phyloP scores from a whole-genome alignment of 2,113 vertebrate species.

The Amblyornis subalaris region DNA sequence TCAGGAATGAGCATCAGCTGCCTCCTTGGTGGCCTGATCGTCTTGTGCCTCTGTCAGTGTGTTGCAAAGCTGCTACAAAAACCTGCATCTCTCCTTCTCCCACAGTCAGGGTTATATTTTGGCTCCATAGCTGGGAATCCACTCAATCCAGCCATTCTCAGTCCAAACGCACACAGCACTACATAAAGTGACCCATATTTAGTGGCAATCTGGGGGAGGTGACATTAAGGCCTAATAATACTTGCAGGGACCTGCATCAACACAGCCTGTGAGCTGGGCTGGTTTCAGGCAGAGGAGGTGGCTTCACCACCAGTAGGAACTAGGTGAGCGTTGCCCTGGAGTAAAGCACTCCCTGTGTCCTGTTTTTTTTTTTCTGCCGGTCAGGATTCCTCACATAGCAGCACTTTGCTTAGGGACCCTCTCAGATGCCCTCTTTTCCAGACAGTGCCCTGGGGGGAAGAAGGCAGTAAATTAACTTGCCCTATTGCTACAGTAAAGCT shows the following conservation, averaged over 20 bases:
- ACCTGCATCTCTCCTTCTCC: background rate
- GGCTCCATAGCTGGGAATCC: background rate
- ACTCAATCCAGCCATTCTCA: background rate
- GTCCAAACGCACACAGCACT: background rate
- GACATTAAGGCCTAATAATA: background rate
- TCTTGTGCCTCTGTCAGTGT: accelerated
- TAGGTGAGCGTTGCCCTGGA: background rate
- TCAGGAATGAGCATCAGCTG: background rate
- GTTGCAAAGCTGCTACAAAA: background rate
- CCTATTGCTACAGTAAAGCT: background rate
- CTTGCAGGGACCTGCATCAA: background rate
- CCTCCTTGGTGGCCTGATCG: background rate
- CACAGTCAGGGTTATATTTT: background rate
- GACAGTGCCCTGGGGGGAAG: background rate
- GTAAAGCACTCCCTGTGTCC: background rate
- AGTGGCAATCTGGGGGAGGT: background rate
- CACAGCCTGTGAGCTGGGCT: background rate
- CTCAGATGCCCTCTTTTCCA: background rate
- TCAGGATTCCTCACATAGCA: background rate
- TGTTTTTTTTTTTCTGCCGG: background rate
- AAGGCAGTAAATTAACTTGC: background rate
- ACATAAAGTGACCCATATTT: background rate
- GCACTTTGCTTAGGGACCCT: background rate
- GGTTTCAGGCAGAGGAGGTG: background rate
- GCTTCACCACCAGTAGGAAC: background rate